Conservation (phyloP, 2,113 vertebrate genomes). For the Ctenomys sociabilis region DNA sequence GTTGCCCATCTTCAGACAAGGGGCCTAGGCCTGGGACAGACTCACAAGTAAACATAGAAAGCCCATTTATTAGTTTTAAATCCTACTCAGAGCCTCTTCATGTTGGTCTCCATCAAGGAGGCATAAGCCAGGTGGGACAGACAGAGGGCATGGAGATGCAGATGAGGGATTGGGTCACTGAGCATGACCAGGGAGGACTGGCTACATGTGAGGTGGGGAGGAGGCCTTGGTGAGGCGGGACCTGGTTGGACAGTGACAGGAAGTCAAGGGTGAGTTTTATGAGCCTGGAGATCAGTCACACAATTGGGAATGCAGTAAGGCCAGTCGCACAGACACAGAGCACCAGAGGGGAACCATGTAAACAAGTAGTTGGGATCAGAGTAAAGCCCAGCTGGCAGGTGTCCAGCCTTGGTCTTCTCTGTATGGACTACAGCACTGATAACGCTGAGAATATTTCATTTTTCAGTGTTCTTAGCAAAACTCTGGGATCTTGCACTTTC, state of each 20-base stretch:
- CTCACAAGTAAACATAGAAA: too few relatives aligned
- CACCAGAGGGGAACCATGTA: neutral
- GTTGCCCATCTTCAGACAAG: too few relatives aligned
- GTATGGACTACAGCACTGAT: neutral
- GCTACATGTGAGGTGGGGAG: neutral
- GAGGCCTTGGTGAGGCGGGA: neutral
- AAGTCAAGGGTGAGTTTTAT: neutral
- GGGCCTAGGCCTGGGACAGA: too few relatives aligned
- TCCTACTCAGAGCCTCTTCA: too few relatives aligned
- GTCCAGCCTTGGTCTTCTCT: neutral
- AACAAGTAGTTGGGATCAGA: too few relatives aligned
- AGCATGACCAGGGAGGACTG: neutral
- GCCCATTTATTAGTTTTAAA: too few relatives aligned
- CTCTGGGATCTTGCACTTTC: neutral
- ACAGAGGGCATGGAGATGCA: neutral
- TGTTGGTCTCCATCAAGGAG: too few relatives aligned
- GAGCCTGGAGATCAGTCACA: neutral
- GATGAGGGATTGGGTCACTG: too few relatives aligned
- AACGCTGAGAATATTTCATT: neutral
- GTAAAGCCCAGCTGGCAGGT: neutral
- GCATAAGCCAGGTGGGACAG: neutral
- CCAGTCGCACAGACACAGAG: neutral
- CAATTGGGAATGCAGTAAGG: too few relatives aligned
- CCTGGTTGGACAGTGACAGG: neutral
- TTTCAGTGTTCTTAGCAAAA: neutral